Percentiles rank a stretch among this genome's conserved stretches.
Evolutionary conservation across 64 coral and sea anemone species (phyloP).

Genomic region (Montipora foliosa): DNA sequence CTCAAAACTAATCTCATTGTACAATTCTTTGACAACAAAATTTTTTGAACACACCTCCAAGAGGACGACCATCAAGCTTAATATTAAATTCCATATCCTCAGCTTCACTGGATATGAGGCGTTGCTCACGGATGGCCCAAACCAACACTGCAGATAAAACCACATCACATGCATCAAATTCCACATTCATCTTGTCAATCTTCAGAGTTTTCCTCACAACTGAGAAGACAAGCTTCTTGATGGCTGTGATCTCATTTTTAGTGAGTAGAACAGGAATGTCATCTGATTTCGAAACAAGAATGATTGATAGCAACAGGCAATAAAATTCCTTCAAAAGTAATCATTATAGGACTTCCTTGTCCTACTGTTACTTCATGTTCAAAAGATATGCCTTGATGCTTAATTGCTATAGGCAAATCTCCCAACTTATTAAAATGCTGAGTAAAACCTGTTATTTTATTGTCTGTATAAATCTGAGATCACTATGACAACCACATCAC

Average conservation of each 20-base stretch:
- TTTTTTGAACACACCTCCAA: slow-evolving; percentile 31
- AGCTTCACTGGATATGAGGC: slow-evolving; percentile 17
- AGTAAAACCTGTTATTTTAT: no score
- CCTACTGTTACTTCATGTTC: no score
- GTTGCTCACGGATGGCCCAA: slow-evolving; percentile 50
- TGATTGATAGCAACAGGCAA: no score
- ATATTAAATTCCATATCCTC: slow-evolving; percentile 66
- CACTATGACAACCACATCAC: no score
- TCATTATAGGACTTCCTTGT: no score
- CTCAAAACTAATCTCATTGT: no score
- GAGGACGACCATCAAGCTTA: slow-evolving; percentile 52
- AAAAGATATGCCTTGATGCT: no score
- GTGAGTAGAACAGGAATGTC: slow-evolving; percentile 35
- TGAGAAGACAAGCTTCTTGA: slow-evolving; percentile 37
- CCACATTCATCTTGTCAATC: neutral
- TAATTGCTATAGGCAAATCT: no score
- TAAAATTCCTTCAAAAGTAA: no score
- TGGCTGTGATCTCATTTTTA: slow-evolving; percentile 64
- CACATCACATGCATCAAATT: slow-evolving; percentile 35
- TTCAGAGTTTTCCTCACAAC: slow-evolving; percentile 27
- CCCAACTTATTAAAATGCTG: no score
- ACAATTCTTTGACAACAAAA: no score
- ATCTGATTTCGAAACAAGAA: slow-evolving; percentile 19
- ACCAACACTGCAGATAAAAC: slow-evolving; percentile 29
- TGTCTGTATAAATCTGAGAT: no score